Evolutionary conservation across 2,797 vertebrate species (phyloP), one percentile per base, ranked within the genome.

Genomic region (Tokudaia tokunoshimensis): DNA sequence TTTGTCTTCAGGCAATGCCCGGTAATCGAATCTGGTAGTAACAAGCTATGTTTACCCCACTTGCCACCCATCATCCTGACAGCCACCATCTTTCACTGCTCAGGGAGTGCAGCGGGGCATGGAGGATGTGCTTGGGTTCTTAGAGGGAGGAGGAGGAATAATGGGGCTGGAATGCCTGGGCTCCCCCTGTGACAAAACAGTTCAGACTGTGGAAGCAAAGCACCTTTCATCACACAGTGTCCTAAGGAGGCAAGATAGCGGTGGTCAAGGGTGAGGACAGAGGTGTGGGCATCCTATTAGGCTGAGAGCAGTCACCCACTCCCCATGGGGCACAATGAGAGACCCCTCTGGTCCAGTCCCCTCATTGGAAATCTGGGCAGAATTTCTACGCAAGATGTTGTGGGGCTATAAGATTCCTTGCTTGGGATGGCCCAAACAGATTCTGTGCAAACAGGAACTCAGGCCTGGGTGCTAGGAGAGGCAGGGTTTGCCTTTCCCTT

Each of bases 21-120:
- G 34, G 96, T 95, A 96, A 97, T 70, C 4, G 65, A 94, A 95
- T 91, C 97, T 95, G 70, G 82, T 70, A 94, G 96, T 94, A 94
- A 97, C 93, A 93, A 91, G 96, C 95, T 95, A 67, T 92, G 90
- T 83, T 97, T 89, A 96, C 44, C 57, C 84, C 84, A 29, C 86
- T 96, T 65, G 89, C 93, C 95, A 95, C 76, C 79, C 90, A 37
- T 67, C 86, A 94, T 92, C 95, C 92, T 97, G 93, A 97, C 96
- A 96, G 95, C 82, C 88, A 78, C 93, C 94, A 94, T 83, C 88
- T 72, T 80, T 93, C 95, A 78, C 57, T 65, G 85, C 92, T 78
- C 94, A 94, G 96, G 91, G 97, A 97, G 95, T 85, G 94, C 94
- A 91, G 70, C 11, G 44, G 85, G 94, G 85, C 65, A 26, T 3